phyloP scores from a whole-genome alignment of 2,797 vertebrate species.

The Craterocephalus amniculus region DNA sequence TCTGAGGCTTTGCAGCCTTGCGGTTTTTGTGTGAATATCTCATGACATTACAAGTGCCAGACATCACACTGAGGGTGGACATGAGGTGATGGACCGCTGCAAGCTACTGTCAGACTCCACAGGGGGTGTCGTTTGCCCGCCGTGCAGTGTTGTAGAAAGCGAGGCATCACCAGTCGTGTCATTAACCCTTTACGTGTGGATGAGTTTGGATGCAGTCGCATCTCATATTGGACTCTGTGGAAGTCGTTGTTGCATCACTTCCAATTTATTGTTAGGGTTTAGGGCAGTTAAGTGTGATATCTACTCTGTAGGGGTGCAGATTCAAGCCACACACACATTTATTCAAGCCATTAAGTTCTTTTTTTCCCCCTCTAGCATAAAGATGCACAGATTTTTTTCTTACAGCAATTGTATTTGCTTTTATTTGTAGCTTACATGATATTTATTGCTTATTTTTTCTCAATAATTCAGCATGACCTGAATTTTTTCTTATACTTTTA shows the following conservation, averaged over 20 bases:
- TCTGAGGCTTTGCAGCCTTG: not conserved
- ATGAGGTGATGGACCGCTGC: conserved; percentile 54
- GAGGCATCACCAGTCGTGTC: conserved; percentile 46
- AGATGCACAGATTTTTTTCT: not conserved
- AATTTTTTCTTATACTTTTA: too few relatives aligned
- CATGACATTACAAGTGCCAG: conserved; percentile 57
- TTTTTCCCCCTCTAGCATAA: not conserved
- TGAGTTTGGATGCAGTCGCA: conserved; percentile 21
- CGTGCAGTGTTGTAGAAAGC: conserved; percentile 53
- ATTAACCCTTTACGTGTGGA: conserved; percentile 64
- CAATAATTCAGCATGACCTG: too few relatives aligned
- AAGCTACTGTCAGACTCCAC: conserved; percentile 56
- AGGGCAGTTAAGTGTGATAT: not conserved
- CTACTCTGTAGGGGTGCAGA: not conserved
- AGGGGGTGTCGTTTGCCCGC: conserved; percentile 61
- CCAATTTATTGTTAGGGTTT: conserved; percentile 35
- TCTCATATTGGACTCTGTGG: conserved; percentile 12
- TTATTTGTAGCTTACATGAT: not conserved
- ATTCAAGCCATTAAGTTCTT: not conserved
- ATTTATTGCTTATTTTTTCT: too few relatives aligned
- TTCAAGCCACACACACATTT: not conserved
- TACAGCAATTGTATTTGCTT: not conserved
- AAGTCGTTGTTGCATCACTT: not conserved
- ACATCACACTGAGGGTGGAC: conserved; percentile 52
- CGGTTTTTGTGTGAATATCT: conserved; percentile 35